These are phyloP conservation scores for Andrena flavipes DNA, from an alignment of 2,888 invertebrate species.

Conservation along the genomic window DNA sequence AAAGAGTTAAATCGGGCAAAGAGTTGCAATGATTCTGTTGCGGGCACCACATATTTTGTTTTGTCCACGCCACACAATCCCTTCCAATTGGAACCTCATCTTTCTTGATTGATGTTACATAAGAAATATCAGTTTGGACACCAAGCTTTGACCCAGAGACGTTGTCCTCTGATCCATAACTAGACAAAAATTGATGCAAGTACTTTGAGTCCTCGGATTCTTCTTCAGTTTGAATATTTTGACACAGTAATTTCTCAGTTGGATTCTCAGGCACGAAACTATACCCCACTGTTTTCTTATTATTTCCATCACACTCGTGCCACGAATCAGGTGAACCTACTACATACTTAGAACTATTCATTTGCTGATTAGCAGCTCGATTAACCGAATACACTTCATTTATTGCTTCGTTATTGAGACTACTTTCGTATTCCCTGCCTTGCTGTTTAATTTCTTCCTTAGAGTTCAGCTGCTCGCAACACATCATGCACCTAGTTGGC, in stretches of 20 bases:
- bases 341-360: neutral
- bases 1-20: slow-evolving; percentile 34
- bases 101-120: neutral
- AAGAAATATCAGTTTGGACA: neutral
- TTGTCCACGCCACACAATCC: neutral
- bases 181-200: neutral
- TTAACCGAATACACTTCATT: neutral
- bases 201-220: neutral
- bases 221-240: neutral
- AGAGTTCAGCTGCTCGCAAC: neutral
- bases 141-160: neutral
- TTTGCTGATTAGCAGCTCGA: neutral
- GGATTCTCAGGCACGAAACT: neutral
- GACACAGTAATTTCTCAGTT: neutral
- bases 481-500: neutral
- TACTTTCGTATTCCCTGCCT: neutral
- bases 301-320: neutral
- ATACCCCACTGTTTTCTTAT: no score
- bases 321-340: neutral
- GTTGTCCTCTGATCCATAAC: neutral
- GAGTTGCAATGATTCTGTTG: slow-evolving; percentile 30
- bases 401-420: neutral
- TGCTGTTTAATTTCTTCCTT: neutral
- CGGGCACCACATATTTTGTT: neutral
- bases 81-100: neutral